Evolutionary conservation across 2,797 vertebrate species (phyloP), one percentile per base, ranked within the genome.

Genomic region (Danio aesculapii): DNA sequence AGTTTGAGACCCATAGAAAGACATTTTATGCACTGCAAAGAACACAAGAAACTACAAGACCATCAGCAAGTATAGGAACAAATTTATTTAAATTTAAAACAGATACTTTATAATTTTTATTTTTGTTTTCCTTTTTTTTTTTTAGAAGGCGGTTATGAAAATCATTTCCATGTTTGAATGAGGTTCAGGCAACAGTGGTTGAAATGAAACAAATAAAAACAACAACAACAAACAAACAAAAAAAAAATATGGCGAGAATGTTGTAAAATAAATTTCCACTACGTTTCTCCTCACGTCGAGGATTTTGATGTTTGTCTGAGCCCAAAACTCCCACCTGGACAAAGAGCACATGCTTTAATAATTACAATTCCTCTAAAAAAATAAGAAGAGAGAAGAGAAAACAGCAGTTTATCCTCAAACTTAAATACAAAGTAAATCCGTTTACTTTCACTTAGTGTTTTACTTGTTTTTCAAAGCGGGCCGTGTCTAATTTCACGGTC

Each of bases 41-140:
- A 83, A 87, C 91, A 84, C 84, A 79, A 76, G 16, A 79, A 82
- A 79, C 86, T 30, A 30, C 30, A 80, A 90, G 87, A 88, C 87
- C 81, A 85, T 86, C 89, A 92, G 92, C 92, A 95, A 94, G 92
- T 97, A 96, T 97, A 98, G 96, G 96, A 99, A 99, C 95, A 95
- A 96, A 96, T 96, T 98, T 98, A 98, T 99, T 99, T 97, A 93
- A 96, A 97, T 98, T 98, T 98, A 97, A 99, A 99, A 99, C 97
- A 97, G 95, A 97, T 96, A 96, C 90, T 94, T 93, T 94, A 91
- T 94, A 91, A 93, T 93, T 93, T 93, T 91, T 93, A 1, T 93
- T 92, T 94, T 91, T 93, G 91, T 93, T 96, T 95, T 95, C 90
- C 30, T 30, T 92, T 93, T 92, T 92, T 90, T 94, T 92, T 94